phyloP scores from a whole-genome alignment of 2,113 vertebrate species.

The Myotis brandtii region DNA sequence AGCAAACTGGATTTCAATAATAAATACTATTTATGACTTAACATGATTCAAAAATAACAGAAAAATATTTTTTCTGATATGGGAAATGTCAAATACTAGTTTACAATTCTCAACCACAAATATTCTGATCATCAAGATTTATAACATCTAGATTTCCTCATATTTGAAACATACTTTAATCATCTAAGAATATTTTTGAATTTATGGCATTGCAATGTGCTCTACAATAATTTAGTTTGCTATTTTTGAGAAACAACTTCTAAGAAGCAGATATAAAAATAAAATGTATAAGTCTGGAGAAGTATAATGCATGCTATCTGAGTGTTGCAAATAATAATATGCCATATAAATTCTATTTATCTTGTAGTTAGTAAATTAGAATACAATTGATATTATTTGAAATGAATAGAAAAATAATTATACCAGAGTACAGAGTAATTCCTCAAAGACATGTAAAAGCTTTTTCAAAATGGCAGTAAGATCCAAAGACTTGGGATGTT shows the following conservation, averaged over 20 bases:
- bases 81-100: not conserved
- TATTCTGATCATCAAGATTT: not conserved
- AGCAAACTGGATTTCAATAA: not conserved
- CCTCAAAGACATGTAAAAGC: not conserved
- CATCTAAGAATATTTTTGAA: not conserved
- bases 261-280: constrained; percentile 12
- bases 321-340: not conserved
- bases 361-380: not conserved
- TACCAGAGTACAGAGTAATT: not conserved
- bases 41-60: not conserved
- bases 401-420: not conserved
- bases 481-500: not conserved
- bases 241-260: not conserved
- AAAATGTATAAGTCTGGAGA: not conserved
- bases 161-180: not conserved
- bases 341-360: not conserved
- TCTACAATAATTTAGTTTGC: not conserved
- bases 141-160: not conserved
- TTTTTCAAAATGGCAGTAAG: not conserved
- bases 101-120: not conserved
- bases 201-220: not conserved
- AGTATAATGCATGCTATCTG: not conserved
- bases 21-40: not conserved
- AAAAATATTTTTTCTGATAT: not conserved
- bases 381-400: not conserved